phyloP scores from a whole-genome alignment of 2,797 vertebrate species.

The Myripristis jacobus region DNA sequence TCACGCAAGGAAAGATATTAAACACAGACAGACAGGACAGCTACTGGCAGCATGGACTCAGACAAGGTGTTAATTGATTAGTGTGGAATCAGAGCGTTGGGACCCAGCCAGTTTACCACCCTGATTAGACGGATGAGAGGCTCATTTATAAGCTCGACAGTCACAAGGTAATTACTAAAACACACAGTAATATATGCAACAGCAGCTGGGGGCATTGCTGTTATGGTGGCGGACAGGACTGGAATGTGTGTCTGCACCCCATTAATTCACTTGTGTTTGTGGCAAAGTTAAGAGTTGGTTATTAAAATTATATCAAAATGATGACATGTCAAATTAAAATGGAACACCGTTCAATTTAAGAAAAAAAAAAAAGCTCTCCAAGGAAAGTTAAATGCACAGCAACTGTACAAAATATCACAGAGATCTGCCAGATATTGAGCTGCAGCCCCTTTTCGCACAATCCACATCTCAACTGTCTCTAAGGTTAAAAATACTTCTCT shows the following conservation, averaged over 20 bases:
- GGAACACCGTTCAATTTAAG: constrained; percentile 3
- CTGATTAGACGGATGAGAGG: constrained; percentile 79
- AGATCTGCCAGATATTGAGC: too few relatives aligned
- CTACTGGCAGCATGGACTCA: constrained; percentile 62
- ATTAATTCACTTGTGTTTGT: constrained; percentile 12
- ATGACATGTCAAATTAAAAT: constrained; percentile 20
- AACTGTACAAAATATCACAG: too few relatives aligned
- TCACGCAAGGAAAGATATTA: constrained; percentile 71
- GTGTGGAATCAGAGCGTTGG: constrained; percentile 73
- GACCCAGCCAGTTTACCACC: constrained; percentile 75
- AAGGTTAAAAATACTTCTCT: too few relatives aligned
- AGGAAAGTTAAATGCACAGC: background rate
- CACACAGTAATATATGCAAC: constrained; percentile 67
- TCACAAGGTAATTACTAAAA: constrained; percentile 82
- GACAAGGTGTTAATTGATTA: constrained; percentile 87
- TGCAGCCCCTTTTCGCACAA: too few relatives aligned
- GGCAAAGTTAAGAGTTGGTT: constrained; percentile 5
- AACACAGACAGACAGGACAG: constrained; percentile 55
- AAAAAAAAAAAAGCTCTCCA: too few relatives aligned
- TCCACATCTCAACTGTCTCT: too few relatives aligned
- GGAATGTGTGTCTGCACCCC: constrained; percentile 17
- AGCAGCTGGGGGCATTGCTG: constrained; percentile 58
- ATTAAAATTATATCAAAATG: constrained; percentile 9
- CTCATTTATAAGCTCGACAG: constrained; percentile 80
- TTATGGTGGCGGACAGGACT: constrained; percentile 56